phyloP scores from a whole-genome alignment of 2,797 vertebrate genomes.

The Cyclura pinguis region DNA sequence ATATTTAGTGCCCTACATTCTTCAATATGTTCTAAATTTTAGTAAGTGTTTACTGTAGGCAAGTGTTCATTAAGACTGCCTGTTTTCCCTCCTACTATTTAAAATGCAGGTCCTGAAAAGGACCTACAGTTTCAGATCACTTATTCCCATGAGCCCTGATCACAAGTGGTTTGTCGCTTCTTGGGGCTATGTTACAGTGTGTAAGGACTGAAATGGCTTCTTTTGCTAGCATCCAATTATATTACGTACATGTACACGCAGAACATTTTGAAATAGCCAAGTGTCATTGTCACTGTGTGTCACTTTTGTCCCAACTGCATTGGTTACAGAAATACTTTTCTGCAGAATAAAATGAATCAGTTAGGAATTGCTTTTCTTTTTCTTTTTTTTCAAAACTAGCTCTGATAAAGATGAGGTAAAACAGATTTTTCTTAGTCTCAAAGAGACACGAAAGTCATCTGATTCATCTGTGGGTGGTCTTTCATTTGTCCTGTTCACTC shows the following conservation, averaged over 20 bases:
- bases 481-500: not conserved
- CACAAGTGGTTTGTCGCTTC: conserved; percentile 31
- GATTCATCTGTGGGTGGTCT: not conserved
- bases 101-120: conserved; percentile 42
- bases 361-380: conserved; percentile 44
- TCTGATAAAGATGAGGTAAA: conserved; percentile 51
- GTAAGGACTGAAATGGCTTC: conserved; percentile 37
- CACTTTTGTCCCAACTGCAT: conserved; percentile 17
- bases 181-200: conserved; percentile 20
- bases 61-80: conserved; percentile 55
- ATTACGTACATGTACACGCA: not conserved
- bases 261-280: conserved; percentile 57
- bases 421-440: conserved; percentile 61
- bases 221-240: conserved; percentile 67
- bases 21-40: conserved; percentile 34
- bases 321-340: conserved; percentile 45
- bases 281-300: conserved; percentile 38
- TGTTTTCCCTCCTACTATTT: conserved; percentile 53
- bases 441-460: conserved; percentile 57
- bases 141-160: conserved; percentile 47
- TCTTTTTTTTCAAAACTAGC: conserved; percentile 31
- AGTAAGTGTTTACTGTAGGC: conserved; percentile 42
- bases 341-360: conserved; percentile 55
- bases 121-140: not conserved
- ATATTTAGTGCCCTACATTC: not conserved